These are phyloP conservation scores for Styela clava DNA, from an alignment of 23 tunicate genomes.

Conservation along the genomic window DNA sequence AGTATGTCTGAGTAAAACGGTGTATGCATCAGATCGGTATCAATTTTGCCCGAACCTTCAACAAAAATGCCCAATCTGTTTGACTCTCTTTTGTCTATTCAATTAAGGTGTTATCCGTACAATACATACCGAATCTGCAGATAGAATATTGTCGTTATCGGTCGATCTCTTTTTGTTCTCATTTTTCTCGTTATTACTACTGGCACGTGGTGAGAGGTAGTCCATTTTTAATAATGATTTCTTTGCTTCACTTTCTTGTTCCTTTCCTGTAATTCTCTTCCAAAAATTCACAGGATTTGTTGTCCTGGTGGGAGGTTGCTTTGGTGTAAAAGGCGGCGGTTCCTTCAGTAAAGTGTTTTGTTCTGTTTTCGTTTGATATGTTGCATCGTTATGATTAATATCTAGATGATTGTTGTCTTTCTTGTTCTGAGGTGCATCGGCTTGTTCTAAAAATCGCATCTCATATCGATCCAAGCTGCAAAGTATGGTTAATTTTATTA, in stretches of 20 bases:
- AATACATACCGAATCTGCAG: not conserved
- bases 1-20: too few species aligned
- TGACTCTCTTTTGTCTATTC: too few species aligned
- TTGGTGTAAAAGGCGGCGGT: not conserved
- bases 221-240: slow-evolving; percentile 7
- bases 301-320: not conserved
- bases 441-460: not conserved
- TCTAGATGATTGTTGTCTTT: not conserved
- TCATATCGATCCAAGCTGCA: not conserved
- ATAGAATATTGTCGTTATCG: not conserved
- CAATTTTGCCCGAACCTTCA: too few species aligned
- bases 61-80: too few species aligned
- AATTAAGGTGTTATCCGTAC: too few species aligned
- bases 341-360: not conserved
- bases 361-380: not conserved
- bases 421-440: not conserved
- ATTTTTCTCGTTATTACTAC: not conserved
- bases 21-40: too few species aligned
- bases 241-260: slow-evolving; percentile 10
- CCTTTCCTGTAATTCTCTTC: not conserved
- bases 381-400: not conserved
- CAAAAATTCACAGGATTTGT: slow-evolving; percentile 11
- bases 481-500: too few species aligned
- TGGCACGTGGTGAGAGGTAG: not conserved
- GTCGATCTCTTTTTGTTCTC: too few species aligned